Conservation (phyloP, 2,113 vertebrate species). For the Chloropsis hardwickii region DNA sequence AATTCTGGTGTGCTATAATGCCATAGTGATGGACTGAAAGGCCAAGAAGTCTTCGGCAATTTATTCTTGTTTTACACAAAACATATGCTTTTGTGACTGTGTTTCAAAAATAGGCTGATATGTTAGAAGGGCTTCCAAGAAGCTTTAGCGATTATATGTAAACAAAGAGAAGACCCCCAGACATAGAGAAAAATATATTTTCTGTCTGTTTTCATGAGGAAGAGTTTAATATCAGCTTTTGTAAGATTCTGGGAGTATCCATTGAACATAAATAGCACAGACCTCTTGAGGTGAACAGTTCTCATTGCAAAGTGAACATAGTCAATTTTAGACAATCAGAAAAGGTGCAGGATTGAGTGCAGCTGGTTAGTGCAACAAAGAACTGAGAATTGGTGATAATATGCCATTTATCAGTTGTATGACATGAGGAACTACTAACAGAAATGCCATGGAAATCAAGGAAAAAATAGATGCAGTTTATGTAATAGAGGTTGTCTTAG, state of each 20-base stretch:
- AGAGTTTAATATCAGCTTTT: neutral
- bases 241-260: neutral
- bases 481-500: neutral
- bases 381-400: neutral
- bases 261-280: neutral
- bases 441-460: neutral
- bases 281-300: neutral
- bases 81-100: neutral
- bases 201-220: neutral
- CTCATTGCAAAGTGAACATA: neutral
- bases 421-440: neutral
- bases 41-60: neutral
- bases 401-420: neutral
- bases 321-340: neutral
- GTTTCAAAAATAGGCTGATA: neutral
- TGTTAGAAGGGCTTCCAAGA: neutral
- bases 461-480: neutral
- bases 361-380: neutral
- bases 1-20: neutral
- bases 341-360: neutral
- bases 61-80: neutral
- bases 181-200: neutral
- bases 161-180: neutral
- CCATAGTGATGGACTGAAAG: neutral
- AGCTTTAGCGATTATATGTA: neutral